Base-by-base conservation (phyloP, 2,113 vertebrate genomes). In the Corydoras sp. region DNA sequence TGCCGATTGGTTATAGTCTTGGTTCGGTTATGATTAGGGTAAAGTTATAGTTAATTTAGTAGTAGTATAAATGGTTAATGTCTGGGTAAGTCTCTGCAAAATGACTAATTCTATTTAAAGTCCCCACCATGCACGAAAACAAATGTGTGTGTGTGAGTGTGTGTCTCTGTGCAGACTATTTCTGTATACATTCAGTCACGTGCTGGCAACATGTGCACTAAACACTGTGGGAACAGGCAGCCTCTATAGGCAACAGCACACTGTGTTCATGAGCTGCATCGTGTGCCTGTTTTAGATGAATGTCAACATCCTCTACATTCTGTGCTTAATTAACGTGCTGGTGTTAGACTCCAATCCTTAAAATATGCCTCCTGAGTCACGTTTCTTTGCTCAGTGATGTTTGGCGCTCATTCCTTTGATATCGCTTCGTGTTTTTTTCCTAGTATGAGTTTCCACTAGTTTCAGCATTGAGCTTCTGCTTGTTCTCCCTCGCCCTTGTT, bases 161-260 rank as follows among this genome's bases (percentile, higher is more conserved):
- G 49, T 55, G 58, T 9, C n/a, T 31, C 48, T 61, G 9, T 69
- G 13, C 14, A n/a, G 2, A 6, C 2, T 13, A 2, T 48, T 60
- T 54, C 10, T n/a, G 10, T 32, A 29, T 55, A 35, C 5, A 8
- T 14, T 2, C 2, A 12, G 30, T 73, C 9, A 69, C 60, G 15
- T 72, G 71, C 14, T 8, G 54, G 30, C 72, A 54, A 74, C 80
- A 81, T 71, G 71, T 81, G 81, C 69, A 61, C 60, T 71, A 60
- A 76, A 61, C 7, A 73, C 2, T 62, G n/a, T 62, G 50, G 73
- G 54, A 80, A 80, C 72, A 71, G 9, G 6, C 73, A 75, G 71
- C 75, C 55, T 66, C 77, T 62, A 73, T 67, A 74, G 59, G 65
- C 67, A 69, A 73, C 3, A 63, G 73, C 60, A 32, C 9, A n/a